Evolutionary conservation across 2,797 vertebrate genomes (phyloP).

Genomic region (Sorex maritimensis): DNA sequence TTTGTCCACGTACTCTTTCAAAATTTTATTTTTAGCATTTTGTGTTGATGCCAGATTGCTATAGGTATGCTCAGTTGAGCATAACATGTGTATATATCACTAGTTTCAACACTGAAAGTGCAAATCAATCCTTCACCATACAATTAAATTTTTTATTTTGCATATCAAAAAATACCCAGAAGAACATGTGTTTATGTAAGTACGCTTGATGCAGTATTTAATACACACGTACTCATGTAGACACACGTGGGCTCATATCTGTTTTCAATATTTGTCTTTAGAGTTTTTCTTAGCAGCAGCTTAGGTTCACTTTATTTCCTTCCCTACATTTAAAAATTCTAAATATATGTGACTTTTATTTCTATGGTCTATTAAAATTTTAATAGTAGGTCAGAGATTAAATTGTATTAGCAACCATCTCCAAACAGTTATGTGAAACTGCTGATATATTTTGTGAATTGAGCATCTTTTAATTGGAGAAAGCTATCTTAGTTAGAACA

Average conservation of each 20-base stretch:
- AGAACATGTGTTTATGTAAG: neutral
- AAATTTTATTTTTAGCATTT: no score
- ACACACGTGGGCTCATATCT: rapidly evolving
- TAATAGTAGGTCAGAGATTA: slow-evolving; percentile 11
- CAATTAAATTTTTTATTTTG: neutral
- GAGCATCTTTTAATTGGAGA: slow-evolving; percentile 18
- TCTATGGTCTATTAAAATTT: slow-evolving; percentile 2
- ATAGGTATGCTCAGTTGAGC: no score
- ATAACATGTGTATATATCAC: no score
- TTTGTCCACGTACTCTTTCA: no score
- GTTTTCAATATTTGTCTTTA: neutral
- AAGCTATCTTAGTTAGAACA: neutral
- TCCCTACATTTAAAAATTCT: neutral
- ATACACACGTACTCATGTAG: no score
- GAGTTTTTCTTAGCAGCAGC: neutral
- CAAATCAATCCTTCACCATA: no score
- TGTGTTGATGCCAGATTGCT: no score
- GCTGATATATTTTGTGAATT: neutral
- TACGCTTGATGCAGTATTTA: neutral
- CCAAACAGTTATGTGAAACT: neutral
- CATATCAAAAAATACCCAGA: neutral
- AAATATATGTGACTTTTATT: slow-evolving; percentile 16
- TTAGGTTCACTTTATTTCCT: slow-evolving; percentile 24
- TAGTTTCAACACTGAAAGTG: no score
- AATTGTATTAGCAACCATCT: slow-evolving; percentile 37